Percentiles rank a stretch among this genome's conserved stretches.
Evolutionary conservation across 92 coral and sea anemone species (phyloP).

Genomic region (Epizoanthus rinbou): DNA sequence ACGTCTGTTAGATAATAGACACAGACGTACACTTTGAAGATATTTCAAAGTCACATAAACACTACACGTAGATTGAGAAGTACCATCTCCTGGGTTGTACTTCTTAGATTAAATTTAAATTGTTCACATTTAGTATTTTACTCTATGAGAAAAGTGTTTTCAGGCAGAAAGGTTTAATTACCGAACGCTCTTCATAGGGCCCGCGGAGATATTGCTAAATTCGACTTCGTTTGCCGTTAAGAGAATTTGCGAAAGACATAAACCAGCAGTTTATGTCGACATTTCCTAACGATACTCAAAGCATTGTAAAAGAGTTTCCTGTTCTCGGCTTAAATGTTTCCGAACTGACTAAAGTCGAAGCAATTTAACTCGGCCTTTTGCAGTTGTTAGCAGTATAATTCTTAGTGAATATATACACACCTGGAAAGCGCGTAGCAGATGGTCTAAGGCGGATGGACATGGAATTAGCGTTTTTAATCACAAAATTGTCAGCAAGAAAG

Average conservation of each 20-base stretch:
- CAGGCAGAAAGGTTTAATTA: conserved; percentile 33
- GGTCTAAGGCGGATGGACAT: conserved; percentile 44
- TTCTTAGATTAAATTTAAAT: conserved; percentile 12
- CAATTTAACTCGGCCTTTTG: conserved; percentile 38
- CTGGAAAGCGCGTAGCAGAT: conserved; percentile 84
- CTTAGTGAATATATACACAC: conserved; percentile 80
- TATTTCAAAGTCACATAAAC: conserved; percentile 7
- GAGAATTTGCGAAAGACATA: conserved; percentile 32
- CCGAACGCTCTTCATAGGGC: conserved; percentile 19
- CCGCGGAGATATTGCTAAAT: conserved; percentile 29
- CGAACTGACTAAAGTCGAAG: background rate
- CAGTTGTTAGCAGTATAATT: conserved; percentile 48
- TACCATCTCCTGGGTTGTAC: background rate
- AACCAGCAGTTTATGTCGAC: conserved; percentile 28
- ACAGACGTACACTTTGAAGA: background rate
- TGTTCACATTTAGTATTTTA: conserved; percentile 28
- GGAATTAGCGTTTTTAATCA: conserved; percentile 46
- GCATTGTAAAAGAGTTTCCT: background rate
- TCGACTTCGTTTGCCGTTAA: conserved; percentile 30
- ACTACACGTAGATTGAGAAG: background rate
- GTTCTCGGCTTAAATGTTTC: background rate
- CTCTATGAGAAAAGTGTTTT: conserved; percentile 29
- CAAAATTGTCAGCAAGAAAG: conserved; percentile 31
- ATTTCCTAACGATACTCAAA: background rate
- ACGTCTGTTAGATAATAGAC: background rate